These are phyloP conservation scores for Zosterops pallidus DNA, from an alignment of 2,113 vertebrate genomes.

Conservation along the genomic window DNA sequence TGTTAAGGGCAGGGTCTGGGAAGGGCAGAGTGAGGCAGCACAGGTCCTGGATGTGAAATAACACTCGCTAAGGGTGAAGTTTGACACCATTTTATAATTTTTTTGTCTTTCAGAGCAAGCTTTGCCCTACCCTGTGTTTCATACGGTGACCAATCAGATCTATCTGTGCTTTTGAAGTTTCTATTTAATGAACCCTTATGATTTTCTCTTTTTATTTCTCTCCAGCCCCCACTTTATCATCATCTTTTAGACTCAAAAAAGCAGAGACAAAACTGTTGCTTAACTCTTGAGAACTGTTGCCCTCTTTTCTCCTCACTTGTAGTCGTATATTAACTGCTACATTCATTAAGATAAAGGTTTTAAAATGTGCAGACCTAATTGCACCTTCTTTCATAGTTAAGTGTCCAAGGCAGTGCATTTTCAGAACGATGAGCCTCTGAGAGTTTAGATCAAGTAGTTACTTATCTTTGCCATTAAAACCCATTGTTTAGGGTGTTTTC, in stretches of 20 bases:
- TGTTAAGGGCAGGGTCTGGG: not conserved
- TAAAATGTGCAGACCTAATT: not conserved
- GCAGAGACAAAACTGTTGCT: not conserved
- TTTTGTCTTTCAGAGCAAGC: not conserved
- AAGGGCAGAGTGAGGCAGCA: not conserved
- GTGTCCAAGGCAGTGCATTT: not conserved
- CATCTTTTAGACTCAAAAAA: not conserved
- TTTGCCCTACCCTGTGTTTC: not conserved
- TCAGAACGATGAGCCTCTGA: not conserved
- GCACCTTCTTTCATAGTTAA: not conserved
- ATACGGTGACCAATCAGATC: not conserved
- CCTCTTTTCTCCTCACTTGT: not conserved
- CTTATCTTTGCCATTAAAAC: not conserved
- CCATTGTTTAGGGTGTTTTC: not conserved
- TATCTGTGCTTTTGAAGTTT: not conserved
- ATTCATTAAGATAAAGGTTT: not conserved
- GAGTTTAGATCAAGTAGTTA: not conserved
- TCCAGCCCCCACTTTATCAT: not conserved
- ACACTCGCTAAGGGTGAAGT: not conserved
- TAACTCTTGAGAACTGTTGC: not conserved
- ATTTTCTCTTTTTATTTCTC: not conserved
- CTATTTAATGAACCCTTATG: not conserved
- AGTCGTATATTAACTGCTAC: not conserved
- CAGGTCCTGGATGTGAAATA: not conserved
- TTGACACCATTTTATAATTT: not conserved